Conservation (phyloP, 2,113 vertebrate species). For the Picathartes gymnocephalus region DNA sequence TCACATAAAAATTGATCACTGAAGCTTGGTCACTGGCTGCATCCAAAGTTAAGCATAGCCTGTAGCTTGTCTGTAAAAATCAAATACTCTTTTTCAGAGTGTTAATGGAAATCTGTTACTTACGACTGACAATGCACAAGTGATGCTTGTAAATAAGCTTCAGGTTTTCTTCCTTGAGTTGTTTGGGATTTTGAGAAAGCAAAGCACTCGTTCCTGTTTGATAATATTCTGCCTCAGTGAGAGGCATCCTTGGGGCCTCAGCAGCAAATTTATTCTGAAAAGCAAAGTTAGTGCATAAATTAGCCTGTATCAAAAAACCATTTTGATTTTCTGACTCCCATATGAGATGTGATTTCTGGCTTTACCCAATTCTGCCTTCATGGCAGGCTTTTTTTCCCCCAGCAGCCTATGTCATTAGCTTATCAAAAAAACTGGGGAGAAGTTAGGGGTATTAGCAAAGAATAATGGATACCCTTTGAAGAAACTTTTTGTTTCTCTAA, state of each 20-base stretch:
- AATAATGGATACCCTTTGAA: neutral
- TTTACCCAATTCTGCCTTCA: neutral
- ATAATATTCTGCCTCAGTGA: conserved; percentile 18
- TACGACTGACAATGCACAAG: conserved; percentile 17
- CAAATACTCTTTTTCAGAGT: conserved; percentile 40
- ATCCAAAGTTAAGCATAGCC: conserved; percentile 45
- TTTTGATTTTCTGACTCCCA: conserved; percentile 1
- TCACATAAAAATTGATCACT: conserved; percentile 53
- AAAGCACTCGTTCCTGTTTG: neutral
- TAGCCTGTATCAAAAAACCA: neutral
- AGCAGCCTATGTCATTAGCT: neutral
- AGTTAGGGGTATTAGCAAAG: neutral
- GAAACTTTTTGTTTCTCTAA: neutral
- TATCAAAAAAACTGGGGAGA: neutral
- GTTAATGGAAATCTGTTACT: conserved; percentile 49
- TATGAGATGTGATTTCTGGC: neutral
- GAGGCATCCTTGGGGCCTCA: conserved; percentile 32
- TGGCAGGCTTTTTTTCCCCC: neutral
- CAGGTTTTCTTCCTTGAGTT: conserved; percentile 24
- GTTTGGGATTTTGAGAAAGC: conserved; percentile 22
- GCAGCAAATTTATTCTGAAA: conserved; percentile 39
- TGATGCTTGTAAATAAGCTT: conserved; percentile 53
- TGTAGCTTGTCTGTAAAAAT: conserved; percentile 49
- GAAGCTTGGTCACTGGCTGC: conserved; percentile 41
- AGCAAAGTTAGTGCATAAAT: conserved; percentile 34